Conservation (phyloP, 2,888 invertebrate species). For the Scaptomyza tumidula region DNA sequence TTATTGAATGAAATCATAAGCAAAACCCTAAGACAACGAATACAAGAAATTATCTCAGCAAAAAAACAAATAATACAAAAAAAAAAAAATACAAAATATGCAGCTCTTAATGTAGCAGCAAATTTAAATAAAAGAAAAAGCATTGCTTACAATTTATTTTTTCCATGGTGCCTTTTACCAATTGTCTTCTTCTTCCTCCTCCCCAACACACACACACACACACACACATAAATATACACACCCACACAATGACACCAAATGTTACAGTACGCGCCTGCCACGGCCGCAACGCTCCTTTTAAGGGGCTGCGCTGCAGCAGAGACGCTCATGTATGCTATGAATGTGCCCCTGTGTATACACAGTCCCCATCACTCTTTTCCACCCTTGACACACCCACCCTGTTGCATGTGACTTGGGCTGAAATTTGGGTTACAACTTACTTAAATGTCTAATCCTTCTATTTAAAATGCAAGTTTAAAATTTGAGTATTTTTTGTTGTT, state of each 20-base stretch:
- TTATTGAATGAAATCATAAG: conserved; percentile 18
- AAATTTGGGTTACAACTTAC: background rate
- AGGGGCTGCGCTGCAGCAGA: conserved; percentile 26
- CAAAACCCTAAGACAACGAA: conserved; percentile 11
- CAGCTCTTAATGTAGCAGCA: conserved; percentile 20
- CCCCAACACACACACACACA: too few relatives aligned
- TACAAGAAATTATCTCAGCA: conserved; percentile 7
- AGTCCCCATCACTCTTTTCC: conserved; percentile 3
- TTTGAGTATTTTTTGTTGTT: too few relatives aligned
- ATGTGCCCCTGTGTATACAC: conserved; percentile 47
- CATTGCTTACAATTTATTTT: conserved; percentile 24
- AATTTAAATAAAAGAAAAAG: conserved; percentile 35
- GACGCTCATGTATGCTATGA: conserved; percentile 52
- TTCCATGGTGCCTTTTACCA: conserved; percentile 13
- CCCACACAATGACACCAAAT: conserved; percentile 12
- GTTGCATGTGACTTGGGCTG: background rate
- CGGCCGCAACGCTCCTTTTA: conserved; percentile 19
- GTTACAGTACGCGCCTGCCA: conserved; percentile 24
- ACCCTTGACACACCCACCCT: conserved; percentile 1
- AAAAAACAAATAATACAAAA: background rate
- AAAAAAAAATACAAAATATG: background rate
- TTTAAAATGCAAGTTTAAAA: too few relatives aligned
- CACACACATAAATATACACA: too few relatives aligned
- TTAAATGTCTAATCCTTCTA: background rate
- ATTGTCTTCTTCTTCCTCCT: background rate